phyloP scores from a whole-genome alignment of 53 echinoderm and acorn worm species.

The Echinometra lucunter region DNA sequence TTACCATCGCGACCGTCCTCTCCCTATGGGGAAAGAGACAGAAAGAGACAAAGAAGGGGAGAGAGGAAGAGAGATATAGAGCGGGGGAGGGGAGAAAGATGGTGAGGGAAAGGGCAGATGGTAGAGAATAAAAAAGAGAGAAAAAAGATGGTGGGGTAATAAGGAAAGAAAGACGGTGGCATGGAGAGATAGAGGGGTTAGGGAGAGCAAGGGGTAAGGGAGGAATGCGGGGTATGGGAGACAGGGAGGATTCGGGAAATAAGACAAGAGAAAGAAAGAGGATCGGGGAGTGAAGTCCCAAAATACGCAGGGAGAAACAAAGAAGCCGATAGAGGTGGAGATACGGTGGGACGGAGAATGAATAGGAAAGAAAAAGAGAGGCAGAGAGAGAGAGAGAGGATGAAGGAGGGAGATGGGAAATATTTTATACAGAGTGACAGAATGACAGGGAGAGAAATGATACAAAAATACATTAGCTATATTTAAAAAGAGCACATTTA shows the following conservation, averaged over 20 bases:
- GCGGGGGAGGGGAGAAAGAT: not conserved
- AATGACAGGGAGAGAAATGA: too few relatives aligned
- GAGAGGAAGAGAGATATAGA: not conserved
- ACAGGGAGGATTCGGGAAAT: too few relatives aligned
- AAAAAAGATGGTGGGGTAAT: not conserved
- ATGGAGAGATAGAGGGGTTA: too few relatives aligned
- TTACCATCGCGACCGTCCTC: conserved; percentile 76
- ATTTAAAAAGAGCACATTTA: too few relatives aligned
- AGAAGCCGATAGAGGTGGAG: too few relatives aligned
- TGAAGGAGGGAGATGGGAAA: not conserved
- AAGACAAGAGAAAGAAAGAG: not conserved
- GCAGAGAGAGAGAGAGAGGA: too few relatives aligned
- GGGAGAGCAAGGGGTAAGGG: too few relatives aligned
- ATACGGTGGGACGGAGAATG: too few relatives aligned
- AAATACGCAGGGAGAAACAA: too few relatives aligned
- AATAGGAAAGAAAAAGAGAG: too few relatives aligned
- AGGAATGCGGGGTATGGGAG: not conserved
- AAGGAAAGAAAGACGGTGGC: not conserved
- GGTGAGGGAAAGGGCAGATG: not conserved
- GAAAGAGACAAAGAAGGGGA: not conserved
- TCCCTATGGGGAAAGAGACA: conserved; percentile 73
- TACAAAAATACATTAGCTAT: too few relatives aligned
- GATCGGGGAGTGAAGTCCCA: too few relatives aligned
- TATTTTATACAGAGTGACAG: not conserved
- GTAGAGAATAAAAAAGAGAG: not conserved